Evolutionary conservation across 2,797 vertebrate species (phyloP).

Genomic region (Fundulus diaphanus): DNA sequence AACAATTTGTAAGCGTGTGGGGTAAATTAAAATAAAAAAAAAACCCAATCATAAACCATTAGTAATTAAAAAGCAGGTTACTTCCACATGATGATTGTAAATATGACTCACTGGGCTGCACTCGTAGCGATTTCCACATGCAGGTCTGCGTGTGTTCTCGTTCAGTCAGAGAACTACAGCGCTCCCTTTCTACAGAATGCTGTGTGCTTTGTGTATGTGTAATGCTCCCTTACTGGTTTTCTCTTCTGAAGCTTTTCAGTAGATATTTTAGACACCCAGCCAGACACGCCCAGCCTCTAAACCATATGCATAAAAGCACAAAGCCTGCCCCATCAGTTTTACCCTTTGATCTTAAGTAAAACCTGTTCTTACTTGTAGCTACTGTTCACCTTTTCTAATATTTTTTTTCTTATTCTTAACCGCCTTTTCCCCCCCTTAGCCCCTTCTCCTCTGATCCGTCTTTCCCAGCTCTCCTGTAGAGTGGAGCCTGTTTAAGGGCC

Average conservation of each 20-base stretch:
- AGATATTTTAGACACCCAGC: constrained; percentile 36
- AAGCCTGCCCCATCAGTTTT: not conserved
- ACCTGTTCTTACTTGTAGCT: constrained; percentile 29
- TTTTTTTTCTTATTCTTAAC: constrained; percentile 14
- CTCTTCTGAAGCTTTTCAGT: constrained; percentile 41
- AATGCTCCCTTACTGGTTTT: constrained; percentile 39
- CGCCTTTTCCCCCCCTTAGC: constrained; percentile 31
- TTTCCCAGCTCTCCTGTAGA: constrained; percentile 32
- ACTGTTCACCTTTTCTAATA: constrained; percentile 9
- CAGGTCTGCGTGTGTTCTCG: constrained; percentile 27
- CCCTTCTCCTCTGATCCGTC: constrained; percentile 37
- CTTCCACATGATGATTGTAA: constrained; percentile 67
- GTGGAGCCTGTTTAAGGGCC: constrained; percentile 44
- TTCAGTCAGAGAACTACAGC: constrained; percentile 31
- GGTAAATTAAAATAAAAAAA: constrained; percentile 73
- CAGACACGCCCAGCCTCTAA: constrained; percentile 33
- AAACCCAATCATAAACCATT: constrained; percentile 73
- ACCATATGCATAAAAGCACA: constrained; percentile 31
- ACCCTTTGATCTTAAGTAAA: constrained; percentile 46
- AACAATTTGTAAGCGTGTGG: constrained; percentile 67
- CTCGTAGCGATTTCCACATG: constrained; percentile 44
- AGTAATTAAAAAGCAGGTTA: constrained; percentile 74
- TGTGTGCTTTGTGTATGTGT: constrained; percentile 56
- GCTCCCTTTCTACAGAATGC: constrained; percentile 45
- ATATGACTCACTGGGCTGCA: constrained; percentile 28